These are phyloP conservation scores for Rugalucina vietnamica DNA, from an alignment of 2,888 invertebrate genomes.

Conservation along the genomic window DNA sequence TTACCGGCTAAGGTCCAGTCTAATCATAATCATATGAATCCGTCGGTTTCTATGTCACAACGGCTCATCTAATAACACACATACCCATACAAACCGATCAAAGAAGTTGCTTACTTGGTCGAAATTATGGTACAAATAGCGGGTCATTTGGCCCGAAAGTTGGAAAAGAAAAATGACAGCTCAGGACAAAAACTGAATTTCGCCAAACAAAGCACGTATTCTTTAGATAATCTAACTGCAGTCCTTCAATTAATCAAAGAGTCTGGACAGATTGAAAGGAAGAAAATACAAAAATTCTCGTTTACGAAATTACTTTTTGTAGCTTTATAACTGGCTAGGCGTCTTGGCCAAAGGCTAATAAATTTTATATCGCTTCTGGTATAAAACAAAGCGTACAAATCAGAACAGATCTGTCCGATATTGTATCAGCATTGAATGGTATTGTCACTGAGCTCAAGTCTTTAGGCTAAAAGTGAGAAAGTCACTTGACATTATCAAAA, in stretches of 20 bases:
- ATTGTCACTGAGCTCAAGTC: slow-evolving; percentile 39
- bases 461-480: slow-evolving; percentile 26
- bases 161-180: background rate
- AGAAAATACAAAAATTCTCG: background rate
- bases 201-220: background rate
- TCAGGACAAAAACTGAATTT: background rate
- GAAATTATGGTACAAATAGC: too few species aligned
- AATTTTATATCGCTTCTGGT: slow-evolving; percentile 12
- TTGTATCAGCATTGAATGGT: background rate
- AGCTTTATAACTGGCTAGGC: background rate
- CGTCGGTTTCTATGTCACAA: too few species aligned
- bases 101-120: too few species aligned
- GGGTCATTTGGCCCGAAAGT: too few species aligned
- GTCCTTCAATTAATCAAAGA: background rate
- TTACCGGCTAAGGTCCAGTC: too few species aligned
- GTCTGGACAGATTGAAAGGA: background rate
- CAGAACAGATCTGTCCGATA: slow-evolving; percentile 8
- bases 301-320: background rate
- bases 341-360: background rate
- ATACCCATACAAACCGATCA: too few species aligned
- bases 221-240: background rate
- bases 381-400: slow-evolving; percentile 45
- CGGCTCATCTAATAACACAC: too few species aligned
- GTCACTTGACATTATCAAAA: slow-evolving; percentile 50
- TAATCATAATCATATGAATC: too few species aligned